These are phyloP conservation scores for Lutjanus argentimaculatus DNA, from an alignment of 2,797 vertebrate species.

Conservation along the genomic window DNA sequence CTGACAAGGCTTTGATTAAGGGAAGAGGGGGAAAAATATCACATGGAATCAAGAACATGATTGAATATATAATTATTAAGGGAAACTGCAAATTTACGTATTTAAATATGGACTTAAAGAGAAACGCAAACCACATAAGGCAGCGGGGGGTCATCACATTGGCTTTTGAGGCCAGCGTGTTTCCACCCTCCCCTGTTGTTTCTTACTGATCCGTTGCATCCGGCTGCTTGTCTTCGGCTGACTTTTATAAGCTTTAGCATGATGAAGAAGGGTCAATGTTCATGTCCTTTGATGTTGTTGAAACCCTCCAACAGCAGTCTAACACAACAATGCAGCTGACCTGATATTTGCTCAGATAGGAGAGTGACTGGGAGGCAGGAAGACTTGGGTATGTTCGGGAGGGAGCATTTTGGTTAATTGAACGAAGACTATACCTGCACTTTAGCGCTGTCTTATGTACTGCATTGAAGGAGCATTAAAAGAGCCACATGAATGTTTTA, in stretches of 20 bases:
- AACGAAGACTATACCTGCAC: slow-evolving; percentile 53
- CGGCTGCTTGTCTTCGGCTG: slow-evolving; percentile 47
- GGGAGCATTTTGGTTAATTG: slow-evolving; percentile 36
- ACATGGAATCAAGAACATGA: slow-evolving; percentile 57
- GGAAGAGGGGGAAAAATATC: slow-evolving; percentile 39
- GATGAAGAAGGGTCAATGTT: slow-evolving; percentile 38
- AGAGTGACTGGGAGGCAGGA: neutral
- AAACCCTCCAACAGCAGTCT: slow-evolving; percentile 47
- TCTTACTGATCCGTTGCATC: slow-evolving; percentile 55
- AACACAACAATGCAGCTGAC: slow-evolving; percentile 37
- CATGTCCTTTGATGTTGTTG: slow-evolving; percentile 46
- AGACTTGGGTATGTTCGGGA: slow-evolving; percentile 10
- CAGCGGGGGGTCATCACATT: slow-evolving; percentile 57
- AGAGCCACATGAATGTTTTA: slow-evolving; percentile 69
- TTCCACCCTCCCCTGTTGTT: slow-evolving; percentile 50
- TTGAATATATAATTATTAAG: slow-evolving; percentile 63
- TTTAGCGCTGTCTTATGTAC: slow-evolving; percentile 47
- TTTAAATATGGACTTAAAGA: slow-evolving; percentile 58
- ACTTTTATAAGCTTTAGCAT: slow-evolving; percentile 49
- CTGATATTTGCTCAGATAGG: slow-evolving; percentile 24
- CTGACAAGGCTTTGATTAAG: slow-evolving; percentile 69
- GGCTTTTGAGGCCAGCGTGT: slow-evolving; percentile 57
- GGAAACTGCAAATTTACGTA: slow-evolving; percentile 61
- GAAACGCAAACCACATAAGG: slow-evolving; percentile 54
- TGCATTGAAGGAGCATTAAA: slow-evolving; percentile 58